phyloP scores from a whole-genome alignment of 2,113 vertebrate genomes.

The Pomatostomus ruficeps region DNA sequence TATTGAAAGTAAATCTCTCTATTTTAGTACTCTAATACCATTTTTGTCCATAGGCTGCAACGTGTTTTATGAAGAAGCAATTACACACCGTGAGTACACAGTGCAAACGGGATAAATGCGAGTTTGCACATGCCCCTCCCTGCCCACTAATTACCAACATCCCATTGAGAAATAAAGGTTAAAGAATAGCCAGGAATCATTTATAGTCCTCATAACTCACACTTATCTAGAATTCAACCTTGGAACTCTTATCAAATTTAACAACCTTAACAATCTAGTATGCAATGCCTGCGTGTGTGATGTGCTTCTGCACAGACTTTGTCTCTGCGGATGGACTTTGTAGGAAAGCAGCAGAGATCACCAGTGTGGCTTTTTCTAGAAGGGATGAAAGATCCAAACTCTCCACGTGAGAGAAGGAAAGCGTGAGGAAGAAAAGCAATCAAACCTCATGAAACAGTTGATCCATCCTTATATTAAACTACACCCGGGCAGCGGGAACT shows the following conservation, averaged over 20 bases:
- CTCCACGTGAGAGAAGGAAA: neutral
- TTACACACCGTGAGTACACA: neutral
- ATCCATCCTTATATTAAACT: fast-evolving
- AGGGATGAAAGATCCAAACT: neutral
- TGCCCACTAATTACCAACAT: neutral
- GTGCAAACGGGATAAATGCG: fast-evolving
- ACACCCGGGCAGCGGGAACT: neutral
- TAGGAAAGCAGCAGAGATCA: neutral
- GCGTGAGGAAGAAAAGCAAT: neutral
- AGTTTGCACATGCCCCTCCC: fast-evolving
- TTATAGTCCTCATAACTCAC: neutral
- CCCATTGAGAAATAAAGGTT: neutral
- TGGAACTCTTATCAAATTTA: neutral
- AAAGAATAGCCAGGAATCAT: neutral
- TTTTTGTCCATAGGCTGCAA: neutral
- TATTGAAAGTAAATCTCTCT: neutral
- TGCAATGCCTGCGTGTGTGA: fast-evolving
- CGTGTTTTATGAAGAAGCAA: neutral
- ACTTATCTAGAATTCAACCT: neutral
- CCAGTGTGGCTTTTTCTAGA: neutral
- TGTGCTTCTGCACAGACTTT: neutral
- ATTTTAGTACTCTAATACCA: fast-evolving
- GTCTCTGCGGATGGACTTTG: neutral
- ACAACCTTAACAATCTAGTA: neutral
- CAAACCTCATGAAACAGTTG: neutral